phyloP scores from a whole-genome alignment of 2,113 vertebrate genomes.

The Hoplias malabaricus region DNA sequence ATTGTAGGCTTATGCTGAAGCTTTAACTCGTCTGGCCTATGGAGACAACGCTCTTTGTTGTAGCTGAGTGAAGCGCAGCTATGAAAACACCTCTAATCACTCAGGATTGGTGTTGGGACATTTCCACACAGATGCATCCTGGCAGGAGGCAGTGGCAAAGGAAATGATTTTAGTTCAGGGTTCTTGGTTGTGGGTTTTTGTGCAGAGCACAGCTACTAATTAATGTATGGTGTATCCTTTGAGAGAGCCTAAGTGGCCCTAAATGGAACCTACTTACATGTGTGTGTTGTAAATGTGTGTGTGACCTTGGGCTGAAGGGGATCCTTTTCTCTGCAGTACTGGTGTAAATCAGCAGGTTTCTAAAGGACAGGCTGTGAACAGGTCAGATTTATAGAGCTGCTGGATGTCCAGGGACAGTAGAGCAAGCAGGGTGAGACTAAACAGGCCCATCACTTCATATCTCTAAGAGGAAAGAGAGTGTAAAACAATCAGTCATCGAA shows the following conservation, averaged over 20 bases:
- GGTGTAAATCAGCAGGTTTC: background rate
- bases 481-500: background rate
- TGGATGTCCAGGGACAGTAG: constrained; percentile 2
- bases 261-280: constrained; percentile 9
- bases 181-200: constrained; percentile 13
- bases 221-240: constrained; percentile 19
- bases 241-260: constrained; percentile 12
- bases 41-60: background rate
- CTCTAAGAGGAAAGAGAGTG: background rate
- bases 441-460: background rate
- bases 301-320: constrained; percentile 3
- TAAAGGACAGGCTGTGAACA: background rate
- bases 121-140: constrained; percentile 50
- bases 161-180: constrained; percentile 39
- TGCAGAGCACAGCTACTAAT: constrained; percentile 15
- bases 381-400: constrained; percentile 18
- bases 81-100: constrained; percentile 35
- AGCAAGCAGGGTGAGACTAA: background rate
- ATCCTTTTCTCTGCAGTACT: background rate
- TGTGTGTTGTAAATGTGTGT: background rate
- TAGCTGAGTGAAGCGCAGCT: background rate
- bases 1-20: background rate
- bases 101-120: constrained; percentile 26
- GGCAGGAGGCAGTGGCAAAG: constrained; percentile 41
- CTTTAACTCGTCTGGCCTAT: background rate